Conservation (phyloP, 2,113 vertebrate genomes). For the Ifrita kowaldi region DNA sequence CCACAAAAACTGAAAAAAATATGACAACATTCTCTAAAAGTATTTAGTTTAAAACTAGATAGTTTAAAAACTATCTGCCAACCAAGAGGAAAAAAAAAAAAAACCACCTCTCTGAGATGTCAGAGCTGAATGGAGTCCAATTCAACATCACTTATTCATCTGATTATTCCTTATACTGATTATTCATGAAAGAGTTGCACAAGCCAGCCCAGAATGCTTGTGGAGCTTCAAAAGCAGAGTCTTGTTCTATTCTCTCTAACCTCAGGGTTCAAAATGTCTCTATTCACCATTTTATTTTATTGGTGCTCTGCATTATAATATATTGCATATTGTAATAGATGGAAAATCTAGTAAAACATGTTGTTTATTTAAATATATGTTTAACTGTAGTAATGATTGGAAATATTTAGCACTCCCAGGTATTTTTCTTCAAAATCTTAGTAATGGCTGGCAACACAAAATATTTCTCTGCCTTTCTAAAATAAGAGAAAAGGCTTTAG, state of each 20-base stretch:
- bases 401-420: slow-evolving; percentile 24
- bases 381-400: slow-evolving; percentile 11
- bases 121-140: not conserved
- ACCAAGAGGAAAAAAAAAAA: not conserved
- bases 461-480: not conserved
- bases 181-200: slow-evolving; percentile 25
- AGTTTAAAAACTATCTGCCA: not conserved
- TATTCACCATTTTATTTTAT: not conserved
- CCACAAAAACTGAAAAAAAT: not conserved
- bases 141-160: not conserved
- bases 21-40: not conserved
- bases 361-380: slow-evolving; percentile 30
- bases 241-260: slow-evolving; percentile 33
- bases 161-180: not conserved
- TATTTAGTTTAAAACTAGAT: not conserved
- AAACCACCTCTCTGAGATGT: not conserved
- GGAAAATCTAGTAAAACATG: slow-evolving; percentile 42
- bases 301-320: slow-evolving; percentile 16
- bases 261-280: slow-evolving; percentile 55
- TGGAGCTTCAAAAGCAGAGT: slow-evolving; percentile 24
- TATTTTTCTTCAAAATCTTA: not conserved
- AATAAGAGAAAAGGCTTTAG: not conserved
- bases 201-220: not conserved
- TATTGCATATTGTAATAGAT: slow-evolving; percentile 1
- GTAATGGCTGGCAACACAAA: not conserved